These are phyloP conservation scores for Rhodeus uyekii DNA, from an alignment of 2,797 vertebrate genomes.

Conservation along the genomic window DNA sequence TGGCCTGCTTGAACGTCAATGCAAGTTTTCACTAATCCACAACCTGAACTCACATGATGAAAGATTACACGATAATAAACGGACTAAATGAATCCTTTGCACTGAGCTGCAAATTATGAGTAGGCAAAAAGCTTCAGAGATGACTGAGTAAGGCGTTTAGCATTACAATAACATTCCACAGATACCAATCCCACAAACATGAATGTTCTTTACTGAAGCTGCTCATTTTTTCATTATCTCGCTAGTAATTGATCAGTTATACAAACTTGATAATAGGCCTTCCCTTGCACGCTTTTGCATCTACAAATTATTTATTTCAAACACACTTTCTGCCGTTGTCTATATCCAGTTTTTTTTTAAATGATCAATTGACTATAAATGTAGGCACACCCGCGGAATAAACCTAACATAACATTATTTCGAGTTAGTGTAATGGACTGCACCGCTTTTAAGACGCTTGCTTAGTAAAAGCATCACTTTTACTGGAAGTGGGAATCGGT, in stretches of 20 bases:
- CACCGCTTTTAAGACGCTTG: background rate
- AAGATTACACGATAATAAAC: background rate
- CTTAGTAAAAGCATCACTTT: background rate
- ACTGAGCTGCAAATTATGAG: slow-evolving; percentile 13
- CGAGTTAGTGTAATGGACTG: slow-evolving; percentile 60
- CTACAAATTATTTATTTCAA: background rate
- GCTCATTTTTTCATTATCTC: slow-evolving; percentile 29
- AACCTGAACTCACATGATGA: background rate
- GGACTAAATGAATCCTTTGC: slow-evolving; percentile 14
- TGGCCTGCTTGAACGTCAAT: background rate
- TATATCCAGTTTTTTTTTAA: too few species aligned
- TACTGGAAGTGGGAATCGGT: background rate
- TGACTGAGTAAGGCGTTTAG: slow-evolving; percentile 63
- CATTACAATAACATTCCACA: slow-evolving; percentile 75
- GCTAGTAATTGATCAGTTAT: background rate
- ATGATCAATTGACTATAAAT: background rate
- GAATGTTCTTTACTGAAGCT: slow-evolving; percentile 41
- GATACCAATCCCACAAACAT: slow-evolving; percentile 65
- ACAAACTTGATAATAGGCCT: background rate
- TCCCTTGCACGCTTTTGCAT: background rate
- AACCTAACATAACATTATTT: background rate
- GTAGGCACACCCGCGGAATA: background rate
- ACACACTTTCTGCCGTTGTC: background rate
- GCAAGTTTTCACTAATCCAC: background rate
- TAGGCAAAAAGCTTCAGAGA: slow-evolving; percentile 38